These are phyloP conservation scores for Trileptium ribeirensis DNA, from an alignment of 2,888 invertebrate species.

Conservation along the genomic window DNA sequence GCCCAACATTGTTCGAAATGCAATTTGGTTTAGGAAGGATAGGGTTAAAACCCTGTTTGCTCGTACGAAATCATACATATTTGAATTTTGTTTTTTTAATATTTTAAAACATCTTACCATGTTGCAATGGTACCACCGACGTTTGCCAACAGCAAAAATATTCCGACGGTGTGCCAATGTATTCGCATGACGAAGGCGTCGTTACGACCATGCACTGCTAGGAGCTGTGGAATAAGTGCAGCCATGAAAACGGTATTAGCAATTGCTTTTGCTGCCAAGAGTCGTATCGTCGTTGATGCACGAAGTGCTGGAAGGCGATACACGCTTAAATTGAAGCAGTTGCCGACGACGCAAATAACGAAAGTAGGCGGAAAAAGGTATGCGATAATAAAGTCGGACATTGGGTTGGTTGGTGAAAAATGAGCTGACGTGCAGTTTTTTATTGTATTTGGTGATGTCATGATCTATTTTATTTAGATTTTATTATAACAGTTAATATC, in stretches of 20 bases:
- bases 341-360: neutral
- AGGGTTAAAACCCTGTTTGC: too few species aligned
- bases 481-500: too few species aligned
- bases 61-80: too few species aligned
- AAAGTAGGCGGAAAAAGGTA: neutral
- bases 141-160: neutral
- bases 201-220: neutral
- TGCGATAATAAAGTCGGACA: too few species aligned
- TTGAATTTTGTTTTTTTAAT: too few species aligned
- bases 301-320: neutral
- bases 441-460: too few species aligned
- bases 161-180: neutral
- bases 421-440: too few species aligned
- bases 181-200: neutral
- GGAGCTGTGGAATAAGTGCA: neutral
- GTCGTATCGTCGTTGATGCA: slow-evolving; percentile 8
- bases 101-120: slow-evolving; percentile 12
- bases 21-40: too few species aligned
- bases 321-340: neutral
- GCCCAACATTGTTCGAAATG: too few species aligned
- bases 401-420: too few species aligned
- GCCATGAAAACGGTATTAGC: slow-evolving; percentile 4
- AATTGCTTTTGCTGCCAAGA: neutral
- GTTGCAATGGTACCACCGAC: neutral
- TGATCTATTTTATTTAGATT: too few species aligned